phyloP scores from a whole-genome alignment of 2,113 vertebrate species.

The Gadus macrocephalus region DNA sequence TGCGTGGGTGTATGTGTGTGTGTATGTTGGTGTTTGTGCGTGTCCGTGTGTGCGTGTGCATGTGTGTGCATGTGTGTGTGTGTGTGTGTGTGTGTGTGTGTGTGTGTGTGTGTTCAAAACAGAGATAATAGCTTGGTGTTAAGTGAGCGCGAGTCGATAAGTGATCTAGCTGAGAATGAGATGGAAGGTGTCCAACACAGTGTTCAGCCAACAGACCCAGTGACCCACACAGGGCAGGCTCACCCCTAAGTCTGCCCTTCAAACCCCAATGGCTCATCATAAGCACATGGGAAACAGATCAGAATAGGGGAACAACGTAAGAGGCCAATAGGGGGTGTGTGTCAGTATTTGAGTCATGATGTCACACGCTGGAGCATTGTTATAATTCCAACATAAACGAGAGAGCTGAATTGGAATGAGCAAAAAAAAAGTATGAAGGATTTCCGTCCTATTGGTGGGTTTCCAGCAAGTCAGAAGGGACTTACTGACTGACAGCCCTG shows the following conservation, averaged over 20 bases:
- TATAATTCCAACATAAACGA: neutral
- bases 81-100: slow-evolving; percentile 2
- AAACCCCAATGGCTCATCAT: too few relatives aligned
- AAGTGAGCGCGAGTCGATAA: slow-evolving; percentile 54
- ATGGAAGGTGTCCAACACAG: slow-evolving; percentile 12
- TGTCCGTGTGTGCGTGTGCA: slow-evolving; percentile 24
- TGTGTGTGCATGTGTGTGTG: slow-evolving; percentile 1
- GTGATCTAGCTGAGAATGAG: slow-evolving; percentile 48
- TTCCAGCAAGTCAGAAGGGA: slow-evolving; percentile 19
- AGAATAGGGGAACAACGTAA: too few relatives aligned
- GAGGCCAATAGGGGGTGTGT: too few relatives aligned
- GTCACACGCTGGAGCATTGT: neutral
- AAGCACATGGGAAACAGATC: too few relatives aligned
- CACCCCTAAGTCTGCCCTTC: too few relatives aligned
- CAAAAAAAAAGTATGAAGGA: slow-evolving; percentile 12
- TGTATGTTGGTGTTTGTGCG: neutral
- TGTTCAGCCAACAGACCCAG: neutral
- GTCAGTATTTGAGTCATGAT: neutral
- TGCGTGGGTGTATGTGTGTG: neutral
- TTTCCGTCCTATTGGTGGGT: slow-evolving; percentile 13
- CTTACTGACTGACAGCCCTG: slow-evolving; percentile 43
- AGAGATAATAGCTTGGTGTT: slow-evolving; percentile 51
- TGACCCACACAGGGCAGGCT: too few relatives aligned
- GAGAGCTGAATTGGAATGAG: neutral
- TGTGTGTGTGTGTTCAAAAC: slow-evolving; percentile 28